Base-by-base conservation (phyloP, 2,797 vertebrate genomes). In the Acanthopagrus latus region DNA sequence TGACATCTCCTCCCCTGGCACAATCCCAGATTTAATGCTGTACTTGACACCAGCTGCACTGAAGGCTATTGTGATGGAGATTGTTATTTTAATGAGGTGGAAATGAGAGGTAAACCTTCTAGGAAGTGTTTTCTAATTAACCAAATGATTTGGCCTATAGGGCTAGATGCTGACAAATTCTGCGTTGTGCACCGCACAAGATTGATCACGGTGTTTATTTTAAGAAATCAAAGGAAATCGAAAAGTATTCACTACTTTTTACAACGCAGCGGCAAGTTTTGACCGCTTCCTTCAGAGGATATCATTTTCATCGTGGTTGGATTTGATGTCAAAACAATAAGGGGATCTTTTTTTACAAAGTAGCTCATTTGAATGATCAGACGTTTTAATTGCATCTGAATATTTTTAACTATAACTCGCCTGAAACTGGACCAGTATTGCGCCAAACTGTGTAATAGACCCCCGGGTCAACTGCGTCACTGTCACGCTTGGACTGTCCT, bases 1-100 rank as follows among this genome's bases (percentile, higher is more conserved):
- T 93, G 93, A 94, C 93, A 93, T 89, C 78, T 92, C 86, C 83
- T 94, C 92, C 92, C 92, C 56, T 44, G 90, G 77, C 86, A 81
- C 87, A 65, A 65, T 89, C 81, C 72, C 77, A 80, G 85, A 92
- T 89, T 90, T 88, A 85, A 88, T 87, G 60, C 82, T 25, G 21
- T 57, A 55, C 82, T 88, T 91, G 91, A 92, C 91, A 93, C 83
- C 51, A 68, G 78, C 80, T 50, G 65, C 64, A 88, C 63, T 85
- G 85, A 93, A 86, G 76, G 74, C 87, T 86, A 81, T 80, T 83
- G 86, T 85, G 87, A 89, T 76, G 74, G 72, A 66, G 80, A 74
- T 64, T 86, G 83, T 86, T 84, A 79, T 92, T 92, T 87, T 88
- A 93, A 93, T 82, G 88, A 91, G 89, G 78, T 87, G 83, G 86